Evolutionary conservation across 2,797 vertebrate species (phyloP).

Genomic region (Rousettus madagascariensis): DNA sequence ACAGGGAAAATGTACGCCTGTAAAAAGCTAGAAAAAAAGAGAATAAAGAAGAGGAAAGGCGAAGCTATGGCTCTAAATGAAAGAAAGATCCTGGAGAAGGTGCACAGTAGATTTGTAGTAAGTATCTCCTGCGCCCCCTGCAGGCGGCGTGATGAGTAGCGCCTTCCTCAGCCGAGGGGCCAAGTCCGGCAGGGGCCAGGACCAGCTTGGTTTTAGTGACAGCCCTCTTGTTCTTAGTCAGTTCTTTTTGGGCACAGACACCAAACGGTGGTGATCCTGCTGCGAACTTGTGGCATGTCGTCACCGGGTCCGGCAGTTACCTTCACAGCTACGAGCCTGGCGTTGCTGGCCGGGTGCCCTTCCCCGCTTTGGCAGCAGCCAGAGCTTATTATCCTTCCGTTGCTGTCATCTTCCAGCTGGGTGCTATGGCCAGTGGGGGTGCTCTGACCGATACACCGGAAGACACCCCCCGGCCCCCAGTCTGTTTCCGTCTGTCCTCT

Average conservation of each 20-base stretch:
- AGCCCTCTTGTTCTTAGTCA: background rate
- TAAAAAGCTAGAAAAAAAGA: conserved; percentile 97
- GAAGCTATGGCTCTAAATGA: conserved; percentile 97
- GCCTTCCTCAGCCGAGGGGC: accelerated
- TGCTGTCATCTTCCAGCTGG: background rate
- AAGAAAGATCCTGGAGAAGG: conserved; percentile 96
- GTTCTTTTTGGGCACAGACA: background rate
- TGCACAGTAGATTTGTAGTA: conserved; percentile 97
- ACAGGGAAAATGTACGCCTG: conserved; percentile 99
- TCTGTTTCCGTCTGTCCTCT: background rate
- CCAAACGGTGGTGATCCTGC: background rate
- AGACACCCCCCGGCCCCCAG: background rate
- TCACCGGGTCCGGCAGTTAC: background rate
- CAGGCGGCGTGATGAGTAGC: no score
- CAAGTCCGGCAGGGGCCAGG: background rate
- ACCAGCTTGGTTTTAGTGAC: background rate
- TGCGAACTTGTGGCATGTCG: background rate
- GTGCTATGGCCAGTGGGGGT: background rate
- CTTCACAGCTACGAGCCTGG: background rate
- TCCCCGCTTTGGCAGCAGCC: background rate
- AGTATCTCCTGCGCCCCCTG: conserved; percentile 85
- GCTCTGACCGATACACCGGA: background rate
- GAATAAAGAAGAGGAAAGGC: conserved; percentile 96
- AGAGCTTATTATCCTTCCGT: background rate
- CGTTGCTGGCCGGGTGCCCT: background rate